Base-by-base conservation (phyloP, 2,797 vertebrate species). In the Limosa lapponica region DNA sequence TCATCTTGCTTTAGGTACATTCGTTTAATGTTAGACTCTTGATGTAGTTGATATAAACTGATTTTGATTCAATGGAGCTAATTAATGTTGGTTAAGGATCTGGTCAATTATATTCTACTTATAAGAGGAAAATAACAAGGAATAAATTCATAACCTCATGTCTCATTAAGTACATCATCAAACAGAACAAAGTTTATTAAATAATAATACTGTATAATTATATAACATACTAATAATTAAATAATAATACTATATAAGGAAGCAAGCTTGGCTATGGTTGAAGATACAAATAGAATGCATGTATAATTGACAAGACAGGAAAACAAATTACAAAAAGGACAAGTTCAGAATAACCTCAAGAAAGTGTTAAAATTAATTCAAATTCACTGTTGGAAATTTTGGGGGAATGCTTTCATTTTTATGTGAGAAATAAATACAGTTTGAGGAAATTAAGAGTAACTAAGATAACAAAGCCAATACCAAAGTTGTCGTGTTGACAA, bases 181-280 rank as follows among this genome's bases (percentile, higher is more conserved):
- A 84, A 81, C 8, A 24, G 59, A 20, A 54, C 64, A 46, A 64
- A 12, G 8, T n/a, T 78, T 10, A 79, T 74, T 87, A 81, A 73
- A 66, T 82, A 92, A 79, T 80, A 77, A 61, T 83, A 83, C 10
- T 83, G 10, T 78, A 46, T 90, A 88, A 55, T n/a, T n/a, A n/a
- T n/a, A n/a, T n/a, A n/a, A n/a, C n/a, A n/a, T n/a, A n/a, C n/a
- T n/a, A 73, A 66, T 82, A 92, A 79, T 74, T 87, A 81, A 73
- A 66, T 82, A 92, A 79, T 80, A 77, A 61, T 83, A 83, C 10
- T 83, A 11, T 78, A 46, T 90, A 88, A 55, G 39, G 49, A 77
- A 83, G 37, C 6, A 64, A 9, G 3, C 24, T 74, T 77, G n/a
- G 20, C 20, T 61, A 19, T 74, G 30, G 25, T 23, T 81, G 52